These are phyloP conservation scores for Ypsolopha sequella DNA, from an alignment of 2,888 invertebrate species.

Conservation along the genomic window DNA sequence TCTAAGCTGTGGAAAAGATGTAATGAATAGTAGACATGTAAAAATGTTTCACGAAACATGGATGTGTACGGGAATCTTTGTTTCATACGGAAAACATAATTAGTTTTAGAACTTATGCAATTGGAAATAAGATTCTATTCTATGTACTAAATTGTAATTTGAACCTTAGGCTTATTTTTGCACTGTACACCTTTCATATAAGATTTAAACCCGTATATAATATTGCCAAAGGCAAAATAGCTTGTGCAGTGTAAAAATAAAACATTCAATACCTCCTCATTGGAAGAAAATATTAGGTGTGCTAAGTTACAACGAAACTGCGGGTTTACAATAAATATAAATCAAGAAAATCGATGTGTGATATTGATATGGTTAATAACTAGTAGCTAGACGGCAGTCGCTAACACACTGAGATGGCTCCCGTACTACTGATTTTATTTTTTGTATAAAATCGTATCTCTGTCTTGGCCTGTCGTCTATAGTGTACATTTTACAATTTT, in stretches of 20 bases:
- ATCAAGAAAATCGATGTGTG: slow-evolving; percentile 29
- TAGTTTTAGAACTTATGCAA: slow-evolving; percentile 26
- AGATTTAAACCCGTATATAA: too few species aligned
- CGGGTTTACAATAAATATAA: slow-evolving; percentile 7
- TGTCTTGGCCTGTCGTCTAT: slow-evolving; percentile 70
- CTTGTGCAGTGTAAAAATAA: too few species aligned
- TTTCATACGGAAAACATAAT: slow-evolving; percentile 63
- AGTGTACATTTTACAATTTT: slow-evolving; percentile 39
- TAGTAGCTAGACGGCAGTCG: slow-evolving; percentile 61
- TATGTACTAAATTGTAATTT: too few species aligned
- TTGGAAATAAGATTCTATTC: background rate
- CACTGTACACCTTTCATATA: too few species aligned
- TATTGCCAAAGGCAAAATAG: too few species aligned
- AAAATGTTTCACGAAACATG: slow-evolving; percentile 42
- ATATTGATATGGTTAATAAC: slow-evolving; percentile 38
- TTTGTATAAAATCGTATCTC: slow-evolving; percentile 68
- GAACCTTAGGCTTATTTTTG: too few species aligned
- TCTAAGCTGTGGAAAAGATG: slow-evolving; percentile 44
- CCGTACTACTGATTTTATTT: slow-evolving; percentile 67
- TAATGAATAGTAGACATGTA: slow-evolving; percentile 31
- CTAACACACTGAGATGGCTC: slow-evolving; percentile 63
- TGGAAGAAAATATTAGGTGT: too few species aligned
- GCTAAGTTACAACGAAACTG: background rate
- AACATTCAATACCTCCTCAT: too few species aligned
- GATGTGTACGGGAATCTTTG: slow-evolving; percentile 68